Evolutionary conservation across 2,797 vertebrate species (phyloP), one percentile per base, ranked within the genome.

Genomic region (Danionella dracula): DNA sequence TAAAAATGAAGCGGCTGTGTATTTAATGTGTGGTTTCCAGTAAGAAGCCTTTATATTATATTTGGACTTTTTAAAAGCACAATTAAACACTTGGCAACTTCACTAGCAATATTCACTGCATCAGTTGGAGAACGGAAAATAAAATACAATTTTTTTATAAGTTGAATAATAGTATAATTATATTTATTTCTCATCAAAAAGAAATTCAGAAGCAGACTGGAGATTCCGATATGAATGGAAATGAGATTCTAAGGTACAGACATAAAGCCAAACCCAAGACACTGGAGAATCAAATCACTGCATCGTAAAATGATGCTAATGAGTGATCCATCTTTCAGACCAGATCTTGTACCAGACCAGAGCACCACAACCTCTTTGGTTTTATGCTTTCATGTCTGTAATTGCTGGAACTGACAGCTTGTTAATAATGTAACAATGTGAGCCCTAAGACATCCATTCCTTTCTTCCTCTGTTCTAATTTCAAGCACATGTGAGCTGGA

Each of bases 331-430:
- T 67, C 16, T 45, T n/a, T 12, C 19, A 21, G 27, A 12, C 31
- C 51, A 56, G 31, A 27, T 8, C 53, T 63, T 44, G 51, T 17
- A 51, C 44, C 27, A 23, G 42, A 40, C 40, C 12, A 8, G 27
- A 64, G 34, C 11, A 12, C 16, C 34, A 37, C 5, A 2, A 46
- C 16, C 41, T 65, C 51, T 72, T 68, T 63, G 70, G 64, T 72
- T 68, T 54, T 65, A 49, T 61, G 45, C 56, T 62, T 66, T 38
- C 17, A 66, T 49, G 16, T 59, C 9, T 16, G 44, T 68, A 66
- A 45, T 55, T 46, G 51, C 51, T 46, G 62, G 55, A 66, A 66
- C 61, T 44, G 38, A 20, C 64, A 49, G 53, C 64, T 21, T 49
- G 42, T 56, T 40, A 29, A 23, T 57, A 58, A 49, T 40, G 8